phyloP scores from a whole-genome alignment of 2,888 invertebrate species.

The Eupithecia abbreviata region DNA sequence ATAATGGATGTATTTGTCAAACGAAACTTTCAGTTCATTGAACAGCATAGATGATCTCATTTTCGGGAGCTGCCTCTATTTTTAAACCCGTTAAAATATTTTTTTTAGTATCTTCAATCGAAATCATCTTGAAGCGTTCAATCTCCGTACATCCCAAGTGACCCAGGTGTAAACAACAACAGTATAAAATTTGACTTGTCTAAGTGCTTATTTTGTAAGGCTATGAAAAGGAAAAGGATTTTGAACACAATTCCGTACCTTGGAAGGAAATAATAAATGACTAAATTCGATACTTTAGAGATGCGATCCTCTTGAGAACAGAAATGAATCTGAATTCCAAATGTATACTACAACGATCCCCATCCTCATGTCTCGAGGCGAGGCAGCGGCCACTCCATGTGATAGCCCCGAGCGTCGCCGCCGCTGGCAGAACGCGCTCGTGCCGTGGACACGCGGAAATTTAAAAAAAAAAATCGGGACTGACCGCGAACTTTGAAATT shows the following conservation, averaged over 20 bases:
- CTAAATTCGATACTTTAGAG: background rate
- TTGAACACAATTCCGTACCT: background rate
- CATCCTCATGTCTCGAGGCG: conserved; percentile 68
- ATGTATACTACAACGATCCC: conserved; percentile 63
- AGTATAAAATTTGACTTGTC: too few relatives aligned
- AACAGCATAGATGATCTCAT: background rate
- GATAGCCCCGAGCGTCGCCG: conserved; percentile 79
- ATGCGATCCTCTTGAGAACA: background rate
- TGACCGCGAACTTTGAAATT: conserved; percentile 25
- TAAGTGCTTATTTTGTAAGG: too few relatives aligned
- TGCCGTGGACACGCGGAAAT: conserved; percentile 63
- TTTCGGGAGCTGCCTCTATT: background rate
- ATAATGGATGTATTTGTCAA: background rate
- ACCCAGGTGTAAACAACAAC: background rate
- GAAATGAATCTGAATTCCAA: conserved; percentile 51
- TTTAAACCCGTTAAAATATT: background rate
- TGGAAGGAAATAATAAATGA: background rate
- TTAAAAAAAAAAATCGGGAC: conserved; percentile 44
- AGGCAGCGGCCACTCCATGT: conserved; percentile 73
- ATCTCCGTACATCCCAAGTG: background rate
- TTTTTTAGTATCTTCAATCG: background rate
- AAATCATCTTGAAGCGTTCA: background rate
- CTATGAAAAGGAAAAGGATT: too few relatives aligned
- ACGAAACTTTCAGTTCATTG: background rate
- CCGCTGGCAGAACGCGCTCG: conserved; percentile 61